Conservation (phyloP, 1,140 invertebrate species). For the Neuroterus valhalla region DNA sequence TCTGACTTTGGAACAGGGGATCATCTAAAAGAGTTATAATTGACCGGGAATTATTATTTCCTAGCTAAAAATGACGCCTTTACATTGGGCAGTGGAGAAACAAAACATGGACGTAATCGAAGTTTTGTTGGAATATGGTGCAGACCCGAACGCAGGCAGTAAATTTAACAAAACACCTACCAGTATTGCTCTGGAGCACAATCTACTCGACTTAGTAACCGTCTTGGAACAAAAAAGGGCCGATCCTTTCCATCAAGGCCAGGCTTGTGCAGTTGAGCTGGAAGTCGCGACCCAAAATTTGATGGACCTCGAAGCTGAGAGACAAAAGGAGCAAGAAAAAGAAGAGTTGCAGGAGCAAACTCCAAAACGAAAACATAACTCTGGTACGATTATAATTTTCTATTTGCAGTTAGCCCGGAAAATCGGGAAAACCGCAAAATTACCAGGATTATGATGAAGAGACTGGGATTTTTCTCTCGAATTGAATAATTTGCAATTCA, state of each 20-base stretch:
- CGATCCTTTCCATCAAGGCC: constrained; percentile 57
- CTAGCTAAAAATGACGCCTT: constrained; percentile 92
- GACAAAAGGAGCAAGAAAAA: constrained; percentile 59
- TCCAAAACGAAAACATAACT: constrained; percentile 53
- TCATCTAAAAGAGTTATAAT: too few species aligned
- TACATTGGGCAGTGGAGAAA: constrained; percentile 95
- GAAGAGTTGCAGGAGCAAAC: constrained; percentile 50
- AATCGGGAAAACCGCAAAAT: too few species aligned
- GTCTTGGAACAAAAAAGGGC: constrained; percentile 75
- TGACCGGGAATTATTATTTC: constrained; percentile 40
- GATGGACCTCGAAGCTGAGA: constrained; percentile 64
- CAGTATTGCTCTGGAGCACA: constrained; percentile 83
- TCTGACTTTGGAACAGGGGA: too few species aligned
- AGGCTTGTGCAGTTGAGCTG: constrained; percentile 63
- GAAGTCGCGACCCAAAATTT: constrained; percentile 68
- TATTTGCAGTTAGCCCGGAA: too few species aligned
- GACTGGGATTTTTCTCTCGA: too few species aligned
- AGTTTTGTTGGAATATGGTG: constrained; percentile 83
- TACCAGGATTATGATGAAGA: too few species aligned
- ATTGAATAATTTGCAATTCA: too few species aligned
- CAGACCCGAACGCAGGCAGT: constrained; percentile 80
- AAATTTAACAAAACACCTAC: constrained; percentile 91
- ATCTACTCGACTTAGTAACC: constrained; percentile 79
- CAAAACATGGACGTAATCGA: constrained; percentile 83
- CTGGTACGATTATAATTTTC: constrained; percentile 36